Evolutionary conservation across 2,113 vertebrate species (phyloP).

Genomic region (Burhinus oedicnemus): DNA sequence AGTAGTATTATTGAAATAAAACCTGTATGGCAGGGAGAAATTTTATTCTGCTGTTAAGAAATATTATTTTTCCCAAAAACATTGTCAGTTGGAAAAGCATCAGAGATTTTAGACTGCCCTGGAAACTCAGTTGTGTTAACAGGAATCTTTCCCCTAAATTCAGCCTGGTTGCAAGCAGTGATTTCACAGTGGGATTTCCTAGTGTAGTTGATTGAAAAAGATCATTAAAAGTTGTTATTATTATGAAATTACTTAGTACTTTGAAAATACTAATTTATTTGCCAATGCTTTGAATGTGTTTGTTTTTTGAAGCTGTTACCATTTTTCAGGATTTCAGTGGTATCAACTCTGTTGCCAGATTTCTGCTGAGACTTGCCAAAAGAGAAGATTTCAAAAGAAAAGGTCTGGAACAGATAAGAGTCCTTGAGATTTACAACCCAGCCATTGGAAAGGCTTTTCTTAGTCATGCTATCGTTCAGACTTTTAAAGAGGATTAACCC

Average conservation of each 20-base stretch:
- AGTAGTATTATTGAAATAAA: neutral
- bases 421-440: neutral
- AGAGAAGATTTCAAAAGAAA: neutral
- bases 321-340: neutral
- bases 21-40: neutral
- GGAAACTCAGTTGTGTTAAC: neutral
- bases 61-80: neutral
- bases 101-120: neutral
- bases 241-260: neutral
- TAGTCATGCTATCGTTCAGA: neutral
- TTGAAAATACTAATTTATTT: neutral
- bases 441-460: neutral
- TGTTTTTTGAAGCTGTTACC: neutral
- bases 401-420: neutral
- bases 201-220: neutral
- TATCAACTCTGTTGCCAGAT: neutral
- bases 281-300: neutral
- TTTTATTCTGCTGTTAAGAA: neutral
- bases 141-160: neutral
- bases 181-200: neutral
- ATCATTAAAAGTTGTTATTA: neutral
- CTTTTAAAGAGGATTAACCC: neutral
- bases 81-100: neutral
- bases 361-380: constrained; percentile 1
- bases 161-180: neutral